phyloP scores from a whole-genome alignment of 2,888 invertebrate genomes.

The Zele albiditarsus region DNA sequence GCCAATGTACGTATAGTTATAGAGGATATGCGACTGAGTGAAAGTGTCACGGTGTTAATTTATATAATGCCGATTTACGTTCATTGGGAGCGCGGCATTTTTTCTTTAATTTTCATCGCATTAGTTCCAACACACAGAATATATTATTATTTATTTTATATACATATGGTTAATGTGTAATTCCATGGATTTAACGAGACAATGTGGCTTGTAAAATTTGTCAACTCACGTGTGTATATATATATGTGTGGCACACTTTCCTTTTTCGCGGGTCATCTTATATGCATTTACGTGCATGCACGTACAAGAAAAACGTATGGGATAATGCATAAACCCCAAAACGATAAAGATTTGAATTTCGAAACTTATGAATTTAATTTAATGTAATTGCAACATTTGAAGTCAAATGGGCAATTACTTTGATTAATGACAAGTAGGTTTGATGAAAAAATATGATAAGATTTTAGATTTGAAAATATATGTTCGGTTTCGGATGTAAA shows the following conservation, averaged over 20 bases:
- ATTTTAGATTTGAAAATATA: no score
- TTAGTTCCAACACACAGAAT: constrained; percentile 2
- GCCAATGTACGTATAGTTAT: background rate
- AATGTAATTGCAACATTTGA: no score
- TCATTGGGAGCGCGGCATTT: constrained; percentile 34
- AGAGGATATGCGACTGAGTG: background rate
- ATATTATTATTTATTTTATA: constrained; percentile 3
- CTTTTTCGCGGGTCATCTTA: background rate
- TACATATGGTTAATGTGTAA: background rate
- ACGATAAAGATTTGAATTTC: no score
- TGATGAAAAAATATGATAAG: no score
- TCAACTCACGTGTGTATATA: background rate
- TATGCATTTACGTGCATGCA: background rate
- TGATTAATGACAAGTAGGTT: no score
- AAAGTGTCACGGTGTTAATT: constrained; percentile 57
- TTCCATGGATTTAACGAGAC: background rate
- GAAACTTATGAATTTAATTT: no score
- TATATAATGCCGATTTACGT: constrained; percentile 65
- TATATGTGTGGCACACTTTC: background rate
- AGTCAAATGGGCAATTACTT: no score
- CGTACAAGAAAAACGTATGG: background rate
- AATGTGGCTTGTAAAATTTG: background rate
- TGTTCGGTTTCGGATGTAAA: no score
- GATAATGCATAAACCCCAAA: background rate
- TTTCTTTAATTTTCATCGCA: constrained; percentile 4